Conservation (phyloP, 1,140 invertebrate genomes). For the Conus ventricosus region DNA sequence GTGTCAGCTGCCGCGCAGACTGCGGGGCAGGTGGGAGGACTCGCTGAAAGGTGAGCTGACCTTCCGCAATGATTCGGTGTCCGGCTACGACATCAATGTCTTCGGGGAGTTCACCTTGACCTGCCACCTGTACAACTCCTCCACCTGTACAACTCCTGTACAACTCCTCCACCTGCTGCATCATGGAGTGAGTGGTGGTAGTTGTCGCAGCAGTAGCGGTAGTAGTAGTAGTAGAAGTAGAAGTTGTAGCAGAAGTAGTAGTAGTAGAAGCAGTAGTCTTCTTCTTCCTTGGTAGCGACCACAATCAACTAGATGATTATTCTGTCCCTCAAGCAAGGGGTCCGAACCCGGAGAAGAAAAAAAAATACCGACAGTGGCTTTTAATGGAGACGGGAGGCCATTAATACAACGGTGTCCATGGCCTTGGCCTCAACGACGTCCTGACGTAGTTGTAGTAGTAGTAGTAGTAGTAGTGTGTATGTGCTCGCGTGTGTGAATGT, state of each 20-base stretch:
- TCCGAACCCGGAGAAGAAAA: no score
- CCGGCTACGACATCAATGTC: not conserved
- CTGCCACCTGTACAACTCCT: not conserved
- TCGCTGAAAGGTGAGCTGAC: not conserved
- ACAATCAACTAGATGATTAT: no score
- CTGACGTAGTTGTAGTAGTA: not conserved
- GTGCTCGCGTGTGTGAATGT: no score
- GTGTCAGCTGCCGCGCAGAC: not conserved
- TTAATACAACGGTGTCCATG: not conserved
- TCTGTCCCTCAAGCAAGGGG: no score
- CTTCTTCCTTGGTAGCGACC: no score
- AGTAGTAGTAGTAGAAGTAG: constrained; percentile 1
- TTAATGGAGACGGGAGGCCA: not conserved
- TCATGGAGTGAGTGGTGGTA: constrained; percentile 6
- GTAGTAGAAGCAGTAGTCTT: constrained; percentile 12
- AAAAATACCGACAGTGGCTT: not conserved
- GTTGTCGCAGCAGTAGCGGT: not conserved
- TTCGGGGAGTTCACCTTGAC: not conserved
- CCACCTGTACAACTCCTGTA: not conserved
- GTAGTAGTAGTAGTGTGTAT: constrained; percentile 7
- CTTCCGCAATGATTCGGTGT: not conserved
- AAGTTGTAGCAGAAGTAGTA: constrained; percentile 24
- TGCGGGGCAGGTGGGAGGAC: not conserved
- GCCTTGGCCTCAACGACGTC: no score
- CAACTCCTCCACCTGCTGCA: not conserved